phyloP scores from a whole-genome alignment of 2,113 vertebrate genomes.

The Hydrochoerus hydrochaeris region DNA sequence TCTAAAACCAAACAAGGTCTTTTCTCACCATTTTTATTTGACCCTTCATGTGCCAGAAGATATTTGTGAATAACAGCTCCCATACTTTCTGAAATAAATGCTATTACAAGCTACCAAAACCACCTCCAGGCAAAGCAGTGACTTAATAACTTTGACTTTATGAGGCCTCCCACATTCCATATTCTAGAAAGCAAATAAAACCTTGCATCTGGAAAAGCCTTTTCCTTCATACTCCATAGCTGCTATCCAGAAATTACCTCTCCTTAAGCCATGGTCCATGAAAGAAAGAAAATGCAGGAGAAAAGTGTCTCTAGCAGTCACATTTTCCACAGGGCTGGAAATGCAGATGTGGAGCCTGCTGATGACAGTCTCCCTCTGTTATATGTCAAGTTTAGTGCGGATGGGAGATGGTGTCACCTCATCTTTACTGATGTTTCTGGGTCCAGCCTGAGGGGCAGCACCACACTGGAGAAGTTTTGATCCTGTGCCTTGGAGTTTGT shows the following conservation, averaged over 20 bases:
- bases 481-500: neutral
- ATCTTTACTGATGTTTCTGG: neutral
- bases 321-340: neutral
- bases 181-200: slow-evolving; percentile 66
- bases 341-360: neutral
- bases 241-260: neutral
- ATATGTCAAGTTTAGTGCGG: neutral
- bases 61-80: neutral
- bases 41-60: slow-evolving; percentile 37
- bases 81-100: slow-evolving; percentile 58
- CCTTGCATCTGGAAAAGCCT: slow-evolving; percentile 23
- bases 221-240: slow-evolving; percentile 60
- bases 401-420: neutral
- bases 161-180: slow-evolving; percentile 49
- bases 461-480: neutral
- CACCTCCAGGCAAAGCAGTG: slow-evolving; percentile 54
- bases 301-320: neutral
- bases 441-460: neutral
- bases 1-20: slow-evolving; percentile 62
- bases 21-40: slow-evolving; percentile 65
- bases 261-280: neutral
- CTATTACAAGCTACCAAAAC: slow-evolving; percentile 36
- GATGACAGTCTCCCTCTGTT: neutral
- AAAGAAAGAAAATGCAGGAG: neutral
- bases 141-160: slow-evolving; percentile 69